Percentiles rank a stretch among this genome's conserved stretches.
phyloP scores from a whole-genome alignment of 2,113 vertebrate species.

The Prunella himalayana region DNA sequence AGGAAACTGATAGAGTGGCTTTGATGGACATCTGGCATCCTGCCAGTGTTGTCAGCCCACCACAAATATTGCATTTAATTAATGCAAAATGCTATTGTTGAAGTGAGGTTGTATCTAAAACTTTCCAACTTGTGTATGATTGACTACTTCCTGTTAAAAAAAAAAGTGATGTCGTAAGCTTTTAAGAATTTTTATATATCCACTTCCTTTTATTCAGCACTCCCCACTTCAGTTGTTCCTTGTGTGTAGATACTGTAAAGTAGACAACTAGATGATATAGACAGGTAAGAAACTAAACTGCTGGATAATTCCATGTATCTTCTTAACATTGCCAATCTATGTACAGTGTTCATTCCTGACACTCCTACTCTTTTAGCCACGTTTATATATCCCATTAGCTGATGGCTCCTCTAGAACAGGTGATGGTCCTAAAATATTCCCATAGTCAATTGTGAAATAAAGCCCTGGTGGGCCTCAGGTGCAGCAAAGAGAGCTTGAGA shows the following conservation, averaged over 20 bases:
- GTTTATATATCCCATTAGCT: not conserved
- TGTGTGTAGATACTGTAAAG: not conserved
- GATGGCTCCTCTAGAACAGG: not conserved
- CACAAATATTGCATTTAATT: not conserved
- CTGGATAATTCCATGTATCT: not conserved
- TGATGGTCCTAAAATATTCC: not conserved
- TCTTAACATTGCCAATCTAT: not conserved
- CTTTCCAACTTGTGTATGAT: not conserved
- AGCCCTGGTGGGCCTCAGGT: not conserved
- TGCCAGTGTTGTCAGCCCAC: not conserved
- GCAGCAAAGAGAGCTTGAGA: not conserved
- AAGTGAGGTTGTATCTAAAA: not conserved
- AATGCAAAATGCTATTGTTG: not conserved
- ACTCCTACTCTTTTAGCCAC: not conserved
- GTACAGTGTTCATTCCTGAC: not conserved
- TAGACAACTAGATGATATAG: not conserved
- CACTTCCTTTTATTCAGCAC: not conserved
- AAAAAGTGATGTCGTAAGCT: not conserved
- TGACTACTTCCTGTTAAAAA: not conserved
- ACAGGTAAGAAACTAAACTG: not conserved
- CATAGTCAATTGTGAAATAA: not conserved
- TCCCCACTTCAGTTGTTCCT: not conserved
- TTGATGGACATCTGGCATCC: not conserved
- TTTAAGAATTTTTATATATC: not conserved
- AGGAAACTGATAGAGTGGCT: not conserved